Base-by-base conservation (phyloP, 2,888 invertebrate species). In the Harmothoe impar region DNA sequence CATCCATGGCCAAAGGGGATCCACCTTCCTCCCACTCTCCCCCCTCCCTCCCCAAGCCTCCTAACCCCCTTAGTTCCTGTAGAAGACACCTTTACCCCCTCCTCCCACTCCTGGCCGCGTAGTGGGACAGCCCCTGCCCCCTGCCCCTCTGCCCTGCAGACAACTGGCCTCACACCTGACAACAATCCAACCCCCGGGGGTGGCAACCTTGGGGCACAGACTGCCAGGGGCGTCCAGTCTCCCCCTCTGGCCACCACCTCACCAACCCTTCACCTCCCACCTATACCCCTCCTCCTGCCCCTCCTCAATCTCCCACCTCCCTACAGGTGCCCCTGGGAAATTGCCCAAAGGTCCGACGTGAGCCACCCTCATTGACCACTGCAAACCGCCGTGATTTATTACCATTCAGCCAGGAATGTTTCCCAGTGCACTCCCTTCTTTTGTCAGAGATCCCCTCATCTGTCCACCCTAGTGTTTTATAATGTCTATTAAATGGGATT, bases 271-370 rank as follows among this genome's bases (percentile, higher is more conserved):
- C 62, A 20, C 35, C 89, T 33, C 89, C 68, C 25, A 25, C 56
- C 29, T 54, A 33, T 86, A 56, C 12, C 88, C 54, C 88, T 35
- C 88, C 54, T 25, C 54, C 17, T n/a, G n/a, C 85, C 85, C 52
- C 43, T 33, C 85, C 85, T 85, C 62, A 62, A 62, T 62, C 62
- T 25, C 43, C 43, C 5, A 43, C 25, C 62, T n/a, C 81, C 23
- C 43, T n/a, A 43, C 81, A 81, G 81, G 81, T 81, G 81, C 81
- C 81, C 81, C 43, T 81, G 81, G 81, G 81, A 81, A 81, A 81
- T 81, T 81, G 81, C 35, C 35, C 35, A 23, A 15, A 43, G 43
- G 35, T 43, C n/a, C 33, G 43, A 35, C 43, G 81, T 35, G 81
- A 81, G 33, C 17, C 35, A 23, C 33, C 33, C 81, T 25, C 25